These are phyloP conservation scores for Tuta absoluta DNA, from an alignment of 2,888 invertebrate genomes.

Conservation along the genomic window DNA sequence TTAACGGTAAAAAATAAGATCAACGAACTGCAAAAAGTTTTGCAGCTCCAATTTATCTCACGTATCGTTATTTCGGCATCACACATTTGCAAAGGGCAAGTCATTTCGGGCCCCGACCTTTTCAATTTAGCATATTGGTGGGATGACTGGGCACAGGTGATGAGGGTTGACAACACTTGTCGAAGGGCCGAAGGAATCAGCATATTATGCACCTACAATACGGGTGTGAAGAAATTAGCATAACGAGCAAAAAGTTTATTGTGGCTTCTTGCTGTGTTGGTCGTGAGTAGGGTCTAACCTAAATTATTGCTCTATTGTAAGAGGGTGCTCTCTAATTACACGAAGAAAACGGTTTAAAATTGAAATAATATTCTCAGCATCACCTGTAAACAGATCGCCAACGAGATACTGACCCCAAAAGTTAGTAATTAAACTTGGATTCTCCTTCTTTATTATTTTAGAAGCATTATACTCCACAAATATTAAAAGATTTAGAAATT, in stretches of 20 bases:
- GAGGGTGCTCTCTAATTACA: too few relatives aligned
- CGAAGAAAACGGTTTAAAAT: too few relatives aligned
- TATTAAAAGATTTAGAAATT: too few relatives aligned
- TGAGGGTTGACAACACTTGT: conserved; percentile 1
- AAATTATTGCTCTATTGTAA: too few relatives aligned
- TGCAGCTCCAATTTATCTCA: neutral
- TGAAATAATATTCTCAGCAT: too few relatives aligned
- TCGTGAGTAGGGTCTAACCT: neutral
- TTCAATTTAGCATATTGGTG: conserved; percentile 6
- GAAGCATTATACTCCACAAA: too few relatives aligned
- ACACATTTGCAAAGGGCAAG: conserved; percentile 4
- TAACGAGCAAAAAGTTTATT: neutral
- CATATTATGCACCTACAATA: neutral
- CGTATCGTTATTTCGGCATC: neutral
- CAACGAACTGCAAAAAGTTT: neutral
- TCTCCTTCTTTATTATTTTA: too few relatives aligned
- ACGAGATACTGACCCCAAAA: too few relatives aligned
- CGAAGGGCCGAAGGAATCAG: neutral
- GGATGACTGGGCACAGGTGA: neutral
- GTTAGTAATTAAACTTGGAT: too few relatives aligned
- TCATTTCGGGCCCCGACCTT: neutral
- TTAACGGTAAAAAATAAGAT: neutral
- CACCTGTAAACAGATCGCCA: too few relatives aligned
- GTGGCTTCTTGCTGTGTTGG: neutral
- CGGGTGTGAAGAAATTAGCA: neutral